Percentiles rank a stretch among this genome's conserved stretches.
Evolutionary conservation across 2,888 invertebrate species (phyloP).

Genomic region (Meta bourneti): DNA sequence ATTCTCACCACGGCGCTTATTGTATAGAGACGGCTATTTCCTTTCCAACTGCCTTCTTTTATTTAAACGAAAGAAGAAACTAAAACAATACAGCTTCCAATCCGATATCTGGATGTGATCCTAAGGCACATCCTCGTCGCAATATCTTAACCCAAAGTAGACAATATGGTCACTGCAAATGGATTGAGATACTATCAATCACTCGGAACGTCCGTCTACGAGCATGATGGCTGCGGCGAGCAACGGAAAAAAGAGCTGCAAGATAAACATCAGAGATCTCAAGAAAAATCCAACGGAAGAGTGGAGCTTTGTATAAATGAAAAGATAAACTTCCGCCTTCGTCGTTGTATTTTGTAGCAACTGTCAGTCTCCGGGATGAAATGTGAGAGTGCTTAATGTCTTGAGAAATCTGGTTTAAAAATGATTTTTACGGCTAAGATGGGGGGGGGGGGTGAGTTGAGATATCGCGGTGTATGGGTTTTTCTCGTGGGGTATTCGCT

Average conservation of each 20-base stretch:
- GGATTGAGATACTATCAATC: slow-evolving; percentile 18
- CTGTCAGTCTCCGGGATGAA: slow-evolving; percentile 56
- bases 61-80: neutral
- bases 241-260: neutral
- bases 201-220: slow-evolving; percentile 42
- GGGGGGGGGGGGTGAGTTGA: too few relatives aligned
- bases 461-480: too few relatives aligned
- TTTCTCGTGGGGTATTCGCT: too few relatives aligned
- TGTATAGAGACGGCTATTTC: too few relatives aligned
- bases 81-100: neutral
- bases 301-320: slow-evolving; percentile 25
- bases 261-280: slow-evolving; percentile 58
- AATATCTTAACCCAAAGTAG: slow-evolving; percentile 10
- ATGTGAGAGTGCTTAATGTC: slow-evolving; percentile 38
- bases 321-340: slow-evolving; percentile 10
- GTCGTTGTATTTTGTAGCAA: slow-evolving; percentile 28
- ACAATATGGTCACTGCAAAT: slow-evolving; percentile 19
- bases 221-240: slow-evolving; percentile 32
- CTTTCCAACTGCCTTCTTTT: too few relatives aligned
- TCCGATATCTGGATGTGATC: neutral
- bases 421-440: neutral
- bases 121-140: neutral
- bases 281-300: slow-evolving; percentile 10
- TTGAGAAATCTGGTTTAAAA: slow-evolving; percentile 34
- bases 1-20: too few relatives aligned